Conservation (phyloP, 2,113 vertebrate genomes). For the Dendropsophus ebraccatus region DNA sequence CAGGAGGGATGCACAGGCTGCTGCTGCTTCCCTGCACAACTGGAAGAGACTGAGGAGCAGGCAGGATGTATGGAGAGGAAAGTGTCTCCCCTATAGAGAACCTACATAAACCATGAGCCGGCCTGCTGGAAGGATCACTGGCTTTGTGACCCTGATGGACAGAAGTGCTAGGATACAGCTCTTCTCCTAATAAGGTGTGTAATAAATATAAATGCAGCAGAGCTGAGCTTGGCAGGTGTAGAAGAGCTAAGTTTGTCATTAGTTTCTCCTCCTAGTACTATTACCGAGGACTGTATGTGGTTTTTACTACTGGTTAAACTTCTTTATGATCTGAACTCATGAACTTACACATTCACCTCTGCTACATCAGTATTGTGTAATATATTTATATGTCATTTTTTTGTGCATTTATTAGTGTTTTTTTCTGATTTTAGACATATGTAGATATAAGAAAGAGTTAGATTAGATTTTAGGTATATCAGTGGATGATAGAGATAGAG, state of each 20-base stretch:
- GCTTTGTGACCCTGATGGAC: conserved; percentile 7
- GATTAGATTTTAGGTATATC: background rate
- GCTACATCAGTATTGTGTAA: background rate
- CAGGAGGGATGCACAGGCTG: conserved; percentile 9
- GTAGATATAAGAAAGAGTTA: background rate
- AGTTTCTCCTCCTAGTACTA: background rate
- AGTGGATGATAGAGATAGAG: no score
- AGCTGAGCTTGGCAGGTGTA: background rate
- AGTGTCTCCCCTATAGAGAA: no score
- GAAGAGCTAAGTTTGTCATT: background rate
- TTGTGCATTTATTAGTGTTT: background rate
- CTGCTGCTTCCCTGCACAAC: conserved; percentile 10
- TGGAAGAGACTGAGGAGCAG: conserved; percentile 28
- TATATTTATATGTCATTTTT: background rate
- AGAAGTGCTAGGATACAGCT: background rate
- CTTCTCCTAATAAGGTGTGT: conserved; percentile 29
- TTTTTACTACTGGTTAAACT: background rate
- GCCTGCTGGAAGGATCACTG: background rate
- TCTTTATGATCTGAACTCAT: no score
- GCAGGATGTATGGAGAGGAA: conserved; percentile 21
- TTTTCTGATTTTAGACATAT: no score
- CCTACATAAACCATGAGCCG: background rate
- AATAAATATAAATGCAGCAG: background rate
- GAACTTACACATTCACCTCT: no score
- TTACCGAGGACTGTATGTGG: no score